These are phyloP conservation scores for Orbicella faveolata DNA, from an alignment of 64 coral and sea anemone genomes.

Conservation along the genomic window DNA sequence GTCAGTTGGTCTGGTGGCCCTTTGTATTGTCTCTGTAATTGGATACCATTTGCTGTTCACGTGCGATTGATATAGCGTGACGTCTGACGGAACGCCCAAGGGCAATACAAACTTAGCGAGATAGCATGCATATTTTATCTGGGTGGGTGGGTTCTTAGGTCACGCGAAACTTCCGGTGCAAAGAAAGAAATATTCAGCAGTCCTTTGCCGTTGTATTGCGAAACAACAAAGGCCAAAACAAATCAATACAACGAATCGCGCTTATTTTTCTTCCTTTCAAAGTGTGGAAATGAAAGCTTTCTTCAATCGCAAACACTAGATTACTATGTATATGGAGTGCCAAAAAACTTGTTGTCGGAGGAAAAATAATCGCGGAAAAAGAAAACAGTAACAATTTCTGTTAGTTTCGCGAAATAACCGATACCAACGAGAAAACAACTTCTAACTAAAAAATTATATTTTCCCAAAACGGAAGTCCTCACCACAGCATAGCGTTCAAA, in stretches of 20 bases:
- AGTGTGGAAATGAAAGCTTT: too few species aligned
- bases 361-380: neutral
- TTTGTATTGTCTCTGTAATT: neutral
- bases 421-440: neutral
- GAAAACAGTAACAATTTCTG: neutral
- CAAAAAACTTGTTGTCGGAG: neutral
- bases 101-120: constrained; percentile 15
- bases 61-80: constrained; percentile 33
- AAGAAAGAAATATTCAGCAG: neutral
- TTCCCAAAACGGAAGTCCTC: neutral
- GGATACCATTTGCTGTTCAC: constrained; percentile 22
- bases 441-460: neutral
- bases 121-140: neutral
- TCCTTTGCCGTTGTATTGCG: neutral
- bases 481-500: neutral
- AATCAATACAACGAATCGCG: neutral
- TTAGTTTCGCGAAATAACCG: neutral
- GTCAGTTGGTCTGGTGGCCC: neutral
- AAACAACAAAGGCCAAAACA: neutral
- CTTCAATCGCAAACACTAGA: too few species aligned
- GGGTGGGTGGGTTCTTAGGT: neutral
- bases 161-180: constrained; percentile 16
- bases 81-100: neutral
- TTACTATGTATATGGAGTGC: too few species aligned
- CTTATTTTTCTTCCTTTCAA: neutral